Conservation (phyloP, 2,113 vertebrate genomes). For the Podocnemis expansa region DNA sequence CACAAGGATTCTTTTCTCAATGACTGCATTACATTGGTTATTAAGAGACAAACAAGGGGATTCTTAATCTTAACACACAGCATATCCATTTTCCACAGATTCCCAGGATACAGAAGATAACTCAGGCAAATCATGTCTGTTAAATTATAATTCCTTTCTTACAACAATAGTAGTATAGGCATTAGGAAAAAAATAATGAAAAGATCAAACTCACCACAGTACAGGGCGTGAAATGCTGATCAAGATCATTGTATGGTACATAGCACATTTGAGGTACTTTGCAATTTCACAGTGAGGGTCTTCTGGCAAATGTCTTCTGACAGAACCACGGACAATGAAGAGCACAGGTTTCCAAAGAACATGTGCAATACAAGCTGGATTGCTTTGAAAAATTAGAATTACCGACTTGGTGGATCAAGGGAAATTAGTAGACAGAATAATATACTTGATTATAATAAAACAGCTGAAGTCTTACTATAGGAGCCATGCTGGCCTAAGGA, state of each 20-base stretch:
- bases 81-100: background rate
- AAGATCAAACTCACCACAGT: background rate
- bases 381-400: constrained; percentile 40
- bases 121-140: background rate
- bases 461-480: constrained; percentile 38
- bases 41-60: background rate
- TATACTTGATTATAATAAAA: constrained; percentile 23
- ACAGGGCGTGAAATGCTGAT: background rate
- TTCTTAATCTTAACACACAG: background rate
- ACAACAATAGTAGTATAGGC: background rate
- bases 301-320: background rate
- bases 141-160: background rate
- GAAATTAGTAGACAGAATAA: constrained; percentile 37
- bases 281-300: background rate
- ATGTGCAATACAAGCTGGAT: background rate
- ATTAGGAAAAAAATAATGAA: background rate
- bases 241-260: background rate
- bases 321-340: background rate
- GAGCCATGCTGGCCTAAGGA: constrained; percentile 26
- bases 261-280: background rate
- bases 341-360: background rate
- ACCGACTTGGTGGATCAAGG: constrained; percentile 45
- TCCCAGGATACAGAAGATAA: background rate
- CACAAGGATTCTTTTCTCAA: background rate
- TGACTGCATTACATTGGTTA: background rate